Conservation (phyloP, 2,113 vertebrate genomes). For the Mystacornis crossleyi region DNA sequence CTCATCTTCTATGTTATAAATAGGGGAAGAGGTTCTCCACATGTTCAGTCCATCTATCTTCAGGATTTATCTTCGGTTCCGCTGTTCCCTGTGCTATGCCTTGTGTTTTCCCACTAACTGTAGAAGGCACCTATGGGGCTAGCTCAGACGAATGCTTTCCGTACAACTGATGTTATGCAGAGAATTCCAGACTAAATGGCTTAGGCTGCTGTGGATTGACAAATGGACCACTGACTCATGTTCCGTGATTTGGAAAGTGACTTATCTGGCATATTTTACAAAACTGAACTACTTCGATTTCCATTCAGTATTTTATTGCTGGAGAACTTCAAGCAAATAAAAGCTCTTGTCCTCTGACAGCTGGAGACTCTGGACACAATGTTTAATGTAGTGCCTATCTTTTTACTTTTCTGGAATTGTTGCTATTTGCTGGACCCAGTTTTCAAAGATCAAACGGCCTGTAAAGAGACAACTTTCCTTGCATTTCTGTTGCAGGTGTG, state of each 20-base stretch:
- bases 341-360: background rate
- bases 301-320: background rate
- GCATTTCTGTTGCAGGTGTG: constrained; percentile 77
- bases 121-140: background rate
- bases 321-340: background rate
- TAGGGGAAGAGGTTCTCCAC: background rate
- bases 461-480: background rate
- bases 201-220: background rate
- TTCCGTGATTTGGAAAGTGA: background rate
- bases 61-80: background rate
- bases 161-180: background rate
- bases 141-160: background rate
- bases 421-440: background rate
- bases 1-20: background rate
- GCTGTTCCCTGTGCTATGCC: background rate
- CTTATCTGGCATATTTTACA: background rate
- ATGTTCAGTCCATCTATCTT: background rate
- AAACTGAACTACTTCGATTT: background rate
- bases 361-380: background rate
- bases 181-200: background rate
- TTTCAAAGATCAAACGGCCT: background rate
- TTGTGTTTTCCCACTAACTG: background rate
- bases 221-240: background rate
- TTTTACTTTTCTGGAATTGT: background rate
- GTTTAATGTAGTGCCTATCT: background rate